Evolutionary conservation across 1,140 invertebrate species (phyloP), one percentile per base, ranked within the genome.

Genomic region (Drosophila tani): DNA sequence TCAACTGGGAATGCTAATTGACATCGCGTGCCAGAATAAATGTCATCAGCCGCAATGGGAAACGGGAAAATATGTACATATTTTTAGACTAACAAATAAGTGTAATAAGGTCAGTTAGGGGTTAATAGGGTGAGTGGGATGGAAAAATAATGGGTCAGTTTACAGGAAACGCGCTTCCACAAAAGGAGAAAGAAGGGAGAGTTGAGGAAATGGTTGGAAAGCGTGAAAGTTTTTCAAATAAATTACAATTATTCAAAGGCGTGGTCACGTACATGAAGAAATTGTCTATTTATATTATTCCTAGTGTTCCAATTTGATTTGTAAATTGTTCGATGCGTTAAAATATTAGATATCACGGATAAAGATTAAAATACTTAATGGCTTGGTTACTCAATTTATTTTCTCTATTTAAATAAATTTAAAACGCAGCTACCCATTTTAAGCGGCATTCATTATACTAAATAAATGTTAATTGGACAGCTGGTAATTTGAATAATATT

Each of bases 91-190:
- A 59, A 73, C 46, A 73, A 21, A 73, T 73, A 43, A 40, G 35
- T 71, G 67, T 73, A 73, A 73, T 73, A 73, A 73, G 83, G 80
- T 87, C 83, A 83, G 55, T 47, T 64, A 38, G 66, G 70, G 80
- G 75, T 79, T 75, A 75, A 73, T 12, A 38, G 64, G 4, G 12
- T 15, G 43, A 21, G 46, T 40, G 40, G 11, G 38, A 27, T 19
- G 68, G 49, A 24, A 21, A 35, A 49, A 15, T 29, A 41, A 32
- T 27, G 35, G 68, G 49, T 74, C 68, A 74, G 63, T 73, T 71
- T 27, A 59, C 81, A 69, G 85, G 85, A 88, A 90, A 90, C 78
- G 85, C 66, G 68, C 68, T 68, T 68, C 45, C 46, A 7, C 5
- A 43, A 15, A 41, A 6, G 15, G 17, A 27, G n/a, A 59, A 6